A percentile compares a stretch with the other conserved stretches of the same genome.
phyloP scores from a whole-genome alignment of 2,797 vertebrate species.

The Hemibagrus guttatus region DNA sequence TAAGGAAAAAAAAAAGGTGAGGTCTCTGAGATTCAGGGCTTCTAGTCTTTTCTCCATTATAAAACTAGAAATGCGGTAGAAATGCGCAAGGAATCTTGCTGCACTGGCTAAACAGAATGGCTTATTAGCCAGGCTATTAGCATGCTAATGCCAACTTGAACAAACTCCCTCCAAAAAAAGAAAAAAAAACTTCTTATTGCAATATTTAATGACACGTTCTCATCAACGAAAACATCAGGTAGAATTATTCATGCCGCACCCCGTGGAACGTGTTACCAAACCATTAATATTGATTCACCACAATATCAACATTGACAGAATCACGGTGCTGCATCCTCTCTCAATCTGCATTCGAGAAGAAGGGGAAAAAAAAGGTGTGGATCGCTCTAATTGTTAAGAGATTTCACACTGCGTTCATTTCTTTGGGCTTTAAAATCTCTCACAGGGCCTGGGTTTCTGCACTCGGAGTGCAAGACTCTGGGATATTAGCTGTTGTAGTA shows the following conservation, averaged over 20 bases:
- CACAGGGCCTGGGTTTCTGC: constrained; percentile 34
- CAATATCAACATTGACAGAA: constrained; percentile 38
- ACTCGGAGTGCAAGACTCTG: constrained; percentile 31
- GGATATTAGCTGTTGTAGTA: constrained; percentile 42
- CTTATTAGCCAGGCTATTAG: constrained; percentile 40
- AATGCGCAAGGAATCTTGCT: constrained; percentile 9
- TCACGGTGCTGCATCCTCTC: not conserved
- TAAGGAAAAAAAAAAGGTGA: not conserved
- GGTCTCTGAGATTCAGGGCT: not conserved
- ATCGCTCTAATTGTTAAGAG: constrained; percentile 48
- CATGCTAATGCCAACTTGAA: constrained; percentile 37
- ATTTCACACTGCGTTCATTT: constrained; percentile 42
- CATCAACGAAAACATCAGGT: constrained; percentile 40
- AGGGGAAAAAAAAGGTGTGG: not conserved
- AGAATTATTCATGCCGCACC: constrained; percentile 38
- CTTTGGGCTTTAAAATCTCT: constrained; percentile 42
- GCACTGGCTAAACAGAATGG: constrained; percentile 32
- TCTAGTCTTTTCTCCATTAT: not conserved
- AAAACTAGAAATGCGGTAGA: not conserved
- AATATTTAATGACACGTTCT: constrained; percentile 41
- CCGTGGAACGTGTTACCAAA: constrained; percentile 25
- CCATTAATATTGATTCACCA: constrained; percentile 36
- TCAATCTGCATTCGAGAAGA: not conserved
- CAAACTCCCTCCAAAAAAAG: not conserved
- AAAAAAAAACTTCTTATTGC: constrained; percentile 25